Evolutionary conservation across 2,888 invertebrate species (phyloP).

Genomic region (Apodemia mormo): DNA sequence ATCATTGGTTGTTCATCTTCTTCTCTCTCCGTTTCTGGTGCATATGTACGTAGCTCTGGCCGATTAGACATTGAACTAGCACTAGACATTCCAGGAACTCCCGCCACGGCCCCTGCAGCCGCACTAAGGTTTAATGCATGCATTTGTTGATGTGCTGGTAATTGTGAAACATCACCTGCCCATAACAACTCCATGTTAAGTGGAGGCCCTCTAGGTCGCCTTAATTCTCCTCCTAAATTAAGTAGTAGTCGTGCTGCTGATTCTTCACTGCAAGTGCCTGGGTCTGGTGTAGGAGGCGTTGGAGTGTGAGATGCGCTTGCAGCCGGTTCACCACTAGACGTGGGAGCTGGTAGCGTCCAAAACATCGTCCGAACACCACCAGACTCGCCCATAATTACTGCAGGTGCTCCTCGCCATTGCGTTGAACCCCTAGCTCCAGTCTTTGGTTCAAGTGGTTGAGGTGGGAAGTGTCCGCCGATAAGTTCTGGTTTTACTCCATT

Average conservation of each 20-base stretch:
- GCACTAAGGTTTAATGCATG: conserved; percentile 89
- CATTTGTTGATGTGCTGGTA: conserved; percentile 90
- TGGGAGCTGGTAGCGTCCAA: conserved; percentile 83
- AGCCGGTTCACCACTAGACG: conserved; percentile 75
- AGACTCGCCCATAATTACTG: conserved; percentile 96
- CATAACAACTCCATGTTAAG: conserved; percentile 95
- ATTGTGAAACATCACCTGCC: conserved; percentile 93
- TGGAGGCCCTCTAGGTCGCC: conserved; percentile 84
- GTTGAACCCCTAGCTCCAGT: conserved; percentile 61
- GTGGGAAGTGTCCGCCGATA: conserved; percentile 84
- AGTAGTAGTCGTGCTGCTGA: conserved; percentile 87
- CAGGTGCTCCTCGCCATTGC: conserved; percentile 87
- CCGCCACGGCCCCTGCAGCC: conserved; percentile 71
- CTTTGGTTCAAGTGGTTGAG: conserved; percentile 68
- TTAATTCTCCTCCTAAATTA: conserved; percentile 87
- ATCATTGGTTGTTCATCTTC: conserved; percentile 97
- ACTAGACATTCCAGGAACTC: conserved; percentile 61
- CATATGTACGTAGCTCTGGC: conserved; percentile 70
- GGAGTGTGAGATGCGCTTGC: conserved; percentile 79
- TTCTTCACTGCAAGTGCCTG: conserved; percentile 79
- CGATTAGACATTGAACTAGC: conserved; percentile 65
- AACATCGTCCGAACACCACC: conserved; percentile 91
- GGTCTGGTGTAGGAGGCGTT: conserved; percentile 79
- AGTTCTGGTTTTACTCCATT: conserved; percentile 92
- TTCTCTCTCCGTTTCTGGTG: conserved; percentile 79